Base-by-base conservation (phyloP, 1,140 invertebrate genomes). In the Agrypnia vestita region DNA sequence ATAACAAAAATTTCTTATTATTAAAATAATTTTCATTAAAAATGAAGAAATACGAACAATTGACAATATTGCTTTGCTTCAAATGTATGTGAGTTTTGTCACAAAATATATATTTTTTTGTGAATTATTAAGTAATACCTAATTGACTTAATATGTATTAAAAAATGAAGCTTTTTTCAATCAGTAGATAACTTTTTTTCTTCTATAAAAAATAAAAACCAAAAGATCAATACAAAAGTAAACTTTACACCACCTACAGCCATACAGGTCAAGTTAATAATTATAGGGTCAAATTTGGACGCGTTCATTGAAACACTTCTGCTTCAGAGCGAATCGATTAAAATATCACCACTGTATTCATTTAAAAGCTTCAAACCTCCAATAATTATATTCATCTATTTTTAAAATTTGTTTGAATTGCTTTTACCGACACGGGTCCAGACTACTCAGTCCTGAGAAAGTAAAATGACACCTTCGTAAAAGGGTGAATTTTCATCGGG, bases 241-340 rank as follows among this genome's bases (percentile, higher is more conserved):
- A 35, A 35, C 25, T 35, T 35, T 35, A 35, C 6, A 35, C 6
- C 25, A 35, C 25, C 25, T 35, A 35, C 49, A 3, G 8, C 11
- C 11, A 44, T 4, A 44, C 6, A 51, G 67, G 47, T 53, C 67
- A 15, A 71, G 8, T 21, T 25, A 51, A 71, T 71, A 71, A 71
- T 71, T 71, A 71, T 21, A 71, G 67, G 47, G 67, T 9, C 46
- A 17, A 17, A 17, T 11, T 4, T 11, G n/a, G 44, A 49, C 15
- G 43, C 44, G 17, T 51, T 71, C 51, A 71, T 71, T 71, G 67
- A 71, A 71, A 71, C 67, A 71, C 67, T 53, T 71, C n/a, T 0
- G 10, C 61, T 71, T 71, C n/a, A 9, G 10, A 64, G 19, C 25
- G 47, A 51, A 71, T 71, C 67, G 67, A 71, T 71, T 71, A 49